Evolutionary conservation across 2,113 vertebrate genomes (phyloP), one percentile per base, ranked within the genome.

Genomic region (Hucho hucho): DNA sequence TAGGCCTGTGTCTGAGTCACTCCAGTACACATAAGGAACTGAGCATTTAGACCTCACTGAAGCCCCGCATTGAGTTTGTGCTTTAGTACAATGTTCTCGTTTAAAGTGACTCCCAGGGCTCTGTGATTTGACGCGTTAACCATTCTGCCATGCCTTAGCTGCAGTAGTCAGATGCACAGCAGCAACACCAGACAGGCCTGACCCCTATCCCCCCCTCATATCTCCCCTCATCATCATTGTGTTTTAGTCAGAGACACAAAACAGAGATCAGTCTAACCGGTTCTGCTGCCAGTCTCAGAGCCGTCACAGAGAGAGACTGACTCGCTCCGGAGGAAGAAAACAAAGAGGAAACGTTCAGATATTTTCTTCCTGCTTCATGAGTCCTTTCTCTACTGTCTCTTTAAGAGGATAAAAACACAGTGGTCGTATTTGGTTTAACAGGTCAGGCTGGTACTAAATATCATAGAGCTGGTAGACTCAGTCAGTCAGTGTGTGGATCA

Each of bases 301-400:
- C 9, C 49, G 28, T 47, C 20, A 28, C 46, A 14, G 43, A 43
- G 37, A 37, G 37, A 70, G 68, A 58, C 69, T 1, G n/a, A 56
- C 37, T 43, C 69, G 65, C 77, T 43, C 24, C 26, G 37, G 9
- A 20, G 24, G 49, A 25, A 49, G 18, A 29, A 64, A 4, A 77
- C 76, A 77, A 73, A 72, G 47, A 47, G 43, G 32, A 13, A 47
- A 47, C 22, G n/a, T 69, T 69, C 32, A 1, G 3, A 25, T 13
- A 25, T 68, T 25, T 28, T 29, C 64, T 65, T 28, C 28, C 24
- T 16, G 28, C 64, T 32, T 32, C 29, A 20, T 43, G 65, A 67
- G 3, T 16, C 65, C 13, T 37, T 7, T 32, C 65, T 18, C 28
- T 18, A 20, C 65, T 43, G 29, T 32, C 26, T 32, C 29, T 32